These are phyloP conservation scores for Macaria notata DNA, from an alignment of 2,888 invertebrate species.

Conservation along the genomic window DNA sequence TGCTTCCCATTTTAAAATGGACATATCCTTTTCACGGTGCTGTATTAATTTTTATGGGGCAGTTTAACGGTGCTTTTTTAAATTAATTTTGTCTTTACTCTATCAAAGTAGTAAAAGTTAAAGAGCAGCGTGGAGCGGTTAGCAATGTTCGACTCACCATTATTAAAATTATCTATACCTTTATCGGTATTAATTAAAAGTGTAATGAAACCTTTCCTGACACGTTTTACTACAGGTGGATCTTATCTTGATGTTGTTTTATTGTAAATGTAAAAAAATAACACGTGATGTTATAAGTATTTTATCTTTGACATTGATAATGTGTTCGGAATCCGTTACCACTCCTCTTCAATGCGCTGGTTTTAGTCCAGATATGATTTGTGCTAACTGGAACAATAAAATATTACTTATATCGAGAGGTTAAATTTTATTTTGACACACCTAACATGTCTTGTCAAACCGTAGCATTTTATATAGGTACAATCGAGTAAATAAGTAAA, in stretches of 20 bases:
- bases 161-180: conserved; percentile 1
- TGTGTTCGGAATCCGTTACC: too few species aligned
- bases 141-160: neutral
- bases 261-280: too few species aligned
- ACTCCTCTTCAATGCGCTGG: too few species aligned
- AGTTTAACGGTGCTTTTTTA: conserved; percentile 27
- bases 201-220: conserved; percentile 8
- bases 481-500: too few species aligned
- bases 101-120: neutral
- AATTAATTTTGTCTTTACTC: conserved; percentile 27
- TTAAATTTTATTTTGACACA: too few species aligned
- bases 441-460: too few species aligned
- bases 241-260: neutral
- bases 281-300: too few species aligned
- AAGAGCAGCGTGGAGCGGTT: conserved; percentile 1
- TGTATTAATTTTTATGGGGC: conserved; percentile 62
- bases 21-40: conserved; percentile 62
- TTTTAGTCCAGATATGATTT: too few species aligned
- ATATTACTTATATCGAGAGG: too few species aligned
- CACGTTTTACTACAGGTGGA: neutral
- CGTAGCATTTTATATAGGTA: too few species aligned
- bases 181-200: conserved; percentile 10
- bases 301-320: too few species aligned
- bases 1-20: conserved; percentile 51
- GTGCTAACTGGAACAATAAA: too few species aligned